Evolutionary conservation across 2,113 vertebrate species (phyloP).

Genomic region (Acrocephalus kingi): DNA sequence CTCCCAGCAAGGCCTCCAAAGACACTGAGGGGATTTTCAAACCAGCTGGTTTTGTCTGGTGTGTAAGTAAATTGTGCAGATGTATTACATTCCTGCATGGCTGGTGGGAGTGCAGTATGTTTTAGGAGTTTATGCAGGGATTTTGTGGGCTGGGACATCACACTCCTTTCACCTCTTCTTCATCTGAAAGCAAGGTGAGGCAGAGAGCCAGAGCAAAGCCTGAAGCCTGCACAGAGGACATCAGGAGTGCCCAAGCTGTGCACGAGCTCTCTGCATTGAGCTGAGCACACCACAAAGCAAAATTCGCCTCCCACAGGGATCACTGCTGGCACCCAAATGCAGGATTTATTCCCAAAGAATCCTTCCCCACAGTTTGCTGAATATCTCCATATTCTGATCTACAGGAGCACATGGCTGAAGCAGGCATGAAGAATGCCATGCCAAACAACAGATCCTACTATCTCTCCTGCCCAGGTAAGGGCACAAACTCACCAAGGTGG

Average conservation of each 20-base stretch:
- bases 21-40: background rate
- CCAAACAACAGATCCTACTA: background rate
- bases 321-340: background rate
- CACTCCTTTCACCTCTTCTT: background rate
- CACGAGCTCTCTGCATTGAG: background rate
- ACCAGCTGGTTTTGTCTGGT: background rate
- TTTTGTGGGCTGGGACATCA: background rate
- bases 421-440: background rate
- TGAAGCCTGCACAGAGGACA: background rate
- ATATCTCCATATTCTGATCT: background rate
- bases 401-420: background rate
- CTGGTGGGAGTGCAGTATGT: background rate
- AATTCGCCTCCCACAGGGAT: rapidly evolving
- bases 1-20: background rate
- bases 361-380: background rate
- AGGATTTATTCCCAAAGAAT: background rate
- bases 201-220: background rate
- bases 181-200: background rate
- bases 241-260: rapidly evolving
- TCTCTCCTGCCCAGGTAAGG: background rate
- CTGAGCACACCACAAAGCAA: background rate
- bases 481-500: background rate
- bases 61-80: background rate
- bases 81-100: background rate
- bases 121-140: background rate